Evolutionary conservation across 2,113 vertebrate species (phyloP).

Genomic region (Syngnathoides biaculeatus): DNA sequence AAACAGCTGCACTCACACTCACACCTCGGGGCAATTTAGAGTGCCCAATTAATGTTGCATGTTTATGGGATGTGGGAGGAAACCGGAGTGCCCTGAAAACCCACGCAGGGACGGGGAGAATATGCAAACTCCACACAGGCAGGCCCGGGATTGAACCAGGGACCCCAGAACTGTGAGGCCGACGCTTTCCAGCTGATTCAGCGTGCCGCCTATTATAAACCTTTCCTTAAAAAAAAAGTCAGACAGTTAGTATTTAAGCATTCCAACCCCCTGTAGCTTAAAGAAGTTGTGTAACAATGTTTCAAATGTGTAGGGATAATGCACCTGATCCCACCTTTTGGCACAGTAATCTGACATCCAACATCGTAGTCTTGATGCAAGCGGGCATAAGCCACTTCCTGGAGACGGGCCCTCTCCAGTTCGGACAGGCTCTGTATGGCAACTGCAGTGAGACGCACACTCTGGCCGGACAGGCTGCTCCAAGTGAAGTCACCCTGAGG

Average conservation of each 20-base stretch:
- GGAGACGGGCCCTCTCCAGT: constrained; percentile 85
- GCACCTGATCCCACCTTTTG: constrained; percentile 79
- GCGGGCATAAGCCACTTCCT: constrained; percentile 90
- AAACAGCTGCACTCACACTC: too few species aligned
- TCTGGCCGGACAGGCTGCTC: constrained; percentile 93
- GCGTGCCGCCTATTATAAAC: neutral
- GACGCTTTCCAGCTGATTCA: too few species aligned
- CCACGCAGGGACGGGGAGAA: too few species aligned
- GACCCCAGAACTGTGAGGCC: too few species aligned
- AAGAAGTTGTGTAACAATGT: neutral
- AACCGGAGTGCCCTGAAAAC: too few species aligned
- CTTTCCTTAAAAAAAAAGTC: too few species aligned
- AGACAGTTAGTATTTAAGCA: neutral
- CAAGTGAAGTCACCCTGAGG: constrained; percentile 90
- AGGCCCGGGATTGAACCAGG: too few species aligned
- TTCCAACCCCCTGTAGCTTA: neutral
- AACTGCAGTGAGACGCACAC: constrained; percentile 84
- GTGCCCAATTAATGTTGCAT: too few species aligned
- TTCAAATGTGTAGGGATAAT: neutral
- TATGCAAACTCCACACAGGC: too few species aligned
- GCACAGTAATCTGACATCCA: constrained; percentile 92
- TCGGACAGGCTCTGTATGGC: constrained; percentile 89
- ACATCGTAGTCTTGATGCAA: constrained; percentile 92
- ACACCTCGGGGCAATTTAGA: too few species aligned
- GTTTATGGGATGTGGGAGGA: too few species aligned